Evolutionary conservation across 2,113 vertebrate genomes (phyloP).

Genomic region (Chaenogobius annularis): DNA sequence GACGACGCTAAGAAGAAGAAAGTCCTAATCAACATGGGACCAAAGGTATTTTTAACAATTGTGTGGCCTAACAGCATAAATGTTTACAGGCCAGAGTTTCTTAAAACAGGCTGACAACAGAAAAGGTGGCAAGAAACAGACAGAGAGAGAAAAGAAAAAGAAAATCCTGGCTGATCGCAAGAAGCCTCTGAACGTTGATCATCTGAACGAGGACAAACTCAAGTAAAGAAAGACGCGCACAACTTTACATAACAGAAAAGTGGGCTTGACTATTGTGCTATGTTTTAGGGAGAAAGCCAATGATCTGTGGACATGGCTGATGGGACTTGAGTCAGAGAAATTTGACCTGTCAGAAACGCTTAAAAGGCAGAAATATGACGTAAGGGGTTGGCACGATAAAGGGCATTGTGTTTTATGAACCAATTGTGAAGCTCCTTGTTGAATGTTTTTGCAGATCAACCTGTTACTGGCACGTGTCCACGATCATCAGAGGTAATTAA

Average conservation of each 20-base stretch:
- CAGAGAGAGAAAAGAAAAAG: conserved; percentile 96
- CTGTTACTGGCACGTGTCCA: conserved; percentile 73
- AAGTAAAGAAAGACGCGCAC: conserved; percentile 75
- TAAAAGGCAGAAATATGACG: conserved; percentile 95
- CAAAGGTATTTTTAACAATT: conserved; percentile 54
- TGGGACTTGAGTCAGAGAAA: conserved; percentile 90
- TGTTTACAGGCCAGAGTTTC: neutral
- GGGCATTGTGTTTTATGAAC: neutral
- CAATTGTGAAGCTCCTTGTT: neutral
- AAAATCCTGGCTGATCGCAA: conserved; percentile 91
- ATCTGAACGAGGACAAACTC: conserved; percentile 89
- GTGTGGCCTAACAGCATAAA: no score
- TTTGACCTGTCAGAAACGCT: conserved; percentile 92
- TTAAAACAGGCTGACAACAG: conserved; percentile 81
- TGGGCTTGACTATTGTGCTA: neutral
- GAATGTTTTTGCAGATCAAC: conserved; percentile 67
- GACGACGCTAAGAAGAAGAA: conserved; percentile 84
- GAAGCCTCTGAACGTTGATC: conserved; percentile 86
- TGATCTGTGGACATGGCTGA: conserved; percentile 89
- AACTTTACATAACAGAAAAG: neutral
- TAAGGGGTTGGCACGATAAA: conserved; percentile 63
- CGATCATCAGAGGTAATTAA: conserved; percentile 72
- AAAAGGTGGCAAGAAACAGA: conserved; percentile 91
- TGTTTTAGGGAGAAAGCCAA: conserved; percentile 87
- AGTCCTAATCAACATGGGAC: conserved; percentile 77